Conservation (phyloP, 2,888 invertebrate species). For the Dolichopus griseipennis region DNA sequence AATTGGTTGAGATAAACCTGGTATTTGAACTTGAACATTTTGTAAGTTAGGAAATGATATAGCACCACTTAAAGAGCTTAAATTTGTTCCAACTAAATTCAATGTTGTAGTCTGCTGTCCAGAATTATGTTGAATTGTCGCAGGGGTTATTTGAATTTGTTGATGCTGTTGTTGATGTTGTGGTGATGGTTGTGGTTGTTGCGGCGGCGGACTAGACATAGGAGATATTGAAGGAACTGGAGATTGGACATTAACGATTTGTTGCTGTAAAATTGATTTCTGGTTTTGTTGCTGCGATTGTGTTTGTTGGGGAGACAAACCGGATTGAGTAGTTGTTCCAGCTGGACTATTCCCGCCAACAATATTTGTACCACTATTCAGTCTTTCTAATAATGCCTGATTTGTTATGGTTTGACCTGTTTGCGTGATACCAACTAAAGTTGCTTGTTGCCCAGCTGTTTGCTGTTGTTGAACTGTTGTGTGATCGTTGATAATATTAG, state of each 20-base stretch:
- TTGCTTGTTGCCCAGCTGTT: constrained; percentile 12
- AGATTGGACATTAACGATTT: constrained; percentile 32
- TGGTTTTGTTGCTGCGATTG: constrained; percentile 32
- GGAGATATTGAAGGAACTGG: constrained; percentile 47
- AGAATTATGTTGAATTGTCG: constrained; percentile 34
- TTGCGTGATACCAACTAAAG: constrained; percentile 15
- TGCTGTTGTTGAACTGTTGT: constrained; percentile 27
- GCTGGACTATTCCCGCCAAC: constrained; percentile 23
- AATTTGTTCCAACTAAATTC: constrained; percentile 61
- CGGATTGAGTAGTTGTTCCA: constrained; percentile 37
- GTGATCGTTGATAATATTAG: constrained; percentile 32
- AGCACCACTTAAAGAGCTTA: constrained; percentile 57
- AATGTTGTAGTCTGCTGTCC: constrained; percentile 40
- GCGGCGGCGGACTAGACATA: constrained; percentile 51
- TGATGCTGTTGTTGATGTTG: constrained; percentile 27
- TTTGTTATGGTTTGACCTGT: constrained; percentile 33
- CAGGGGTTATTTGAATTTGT: constrained; percentile 40
- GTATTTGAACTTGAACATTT: constrained; percentile 74
- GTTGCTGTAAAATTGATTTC: constrained; percentile 36
- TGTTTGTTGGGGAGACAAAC: constrained; percentile 24
- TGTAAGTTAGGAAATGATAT: constrained; percentile 57
- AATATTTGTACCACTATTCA: constrained; percentile 34
- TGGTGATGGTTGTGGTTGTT: constrained; percentile 37
- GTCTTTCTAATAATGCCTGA: constrained; percentile 38
- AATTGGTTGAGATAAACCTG: constrained; percentile 77